Evolutionary conservation across 2,797 vertebrate genomes (phyloP), one percentile per base, ranked within the genome.

Genomic region (Australoheros facetus): DNA sequence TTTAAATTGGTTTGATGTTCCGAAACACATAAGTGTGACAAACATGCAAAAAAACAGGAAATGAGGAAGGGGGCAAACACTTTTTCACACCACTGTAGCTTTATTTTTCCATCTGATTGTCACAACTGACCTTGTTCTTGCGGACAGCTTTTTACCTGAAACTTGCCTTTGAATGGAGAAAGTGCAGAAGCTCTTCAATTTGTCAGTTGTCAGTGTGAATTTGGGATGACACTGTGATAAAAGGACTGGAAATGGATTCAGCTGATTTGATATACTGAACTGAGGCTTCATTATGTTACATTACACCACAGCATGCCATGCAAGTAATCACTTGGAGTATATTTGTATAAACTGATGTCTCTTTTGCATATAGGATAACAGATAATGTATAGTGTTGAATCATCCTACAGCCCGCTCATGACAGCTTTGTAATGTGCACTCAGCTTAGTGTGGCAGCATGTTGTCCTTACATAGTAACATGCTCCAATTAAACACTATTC

Each of bases 81-180:
- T n/a, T n/a, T n/a, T n/a, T n/a, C n/a, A n/a, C n/a, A n/a, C n/a
- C n/a, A n/a, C n/a, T n/a, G n/a, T 51, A 73, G 78, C 79, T 76
- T 75, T 23, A 57, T 48, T 80, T 75, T 82, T 70, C 64, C 37
- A 78, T 84, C 81, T 76, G 71, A 83, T 80, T 51, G 19, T 56
- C 48, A n/a, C 10, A 2, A 6, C 53, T 77, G 69, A 69, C 64
- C 39, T 87, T 60, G 83, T 84, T 81, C 56, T 71, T 71, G 1
- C 73, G 28, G 66, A 77, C 82, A 82, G 80, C 54, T 53, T 74
- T 84, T 79, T 54, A 51, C 23, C 70, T 53, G 37, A 39, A 75
- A 80, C 54, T 3, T 39, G 54, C 10, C 60, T 72, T 70, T 56
- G 8, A 51, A 19, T 69, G 42, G 23, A 66, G 42, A 66, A 80